A percentile compares a stretch with the other conserved stretches of the same genome.
Conservation (phyloP, 2,113 vertebrate species). For the Protobothrops flavoviridis region DNA sequence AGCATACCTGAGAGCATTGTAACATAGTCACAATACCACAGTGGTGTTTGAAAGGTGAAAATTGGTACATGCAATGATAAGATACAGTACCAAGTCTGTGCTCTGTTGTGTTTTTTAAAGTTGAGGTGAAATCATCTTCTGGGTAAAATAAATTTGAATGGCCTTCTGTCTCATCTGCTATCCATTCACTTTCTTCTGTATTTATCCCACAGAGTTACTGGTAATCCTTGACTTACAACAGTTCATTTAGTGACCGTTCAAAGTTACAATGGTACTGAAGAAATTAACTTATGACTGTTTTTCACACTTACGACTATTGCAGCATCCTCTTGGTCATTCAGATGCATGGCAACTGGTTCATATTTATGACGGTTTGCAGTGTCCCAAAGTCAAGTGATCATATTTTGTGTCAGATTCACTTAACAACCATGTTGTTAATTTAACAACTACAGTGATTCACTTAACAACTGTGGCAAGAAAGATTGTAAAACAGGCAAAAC, state of each 20-base stretch:
- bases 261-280: background rate
- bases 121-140: background rate
- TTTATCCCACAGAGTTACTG: background rate
- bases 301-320: background rate
- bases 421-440: background rate
- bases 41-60: background rate
- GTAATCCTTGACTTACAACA: background rate
- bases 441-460: background rate
- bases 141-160: background rate
- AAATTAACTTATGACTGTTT: background rate
- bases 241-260: background rate
- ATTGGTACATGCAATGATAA: background rate
- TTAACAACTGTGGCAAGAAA: background rate
- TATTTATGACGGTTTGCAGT: background rate
- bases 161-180: background rate
- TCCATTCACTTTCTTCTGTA: background rate
- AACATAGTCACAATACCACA: background rate
- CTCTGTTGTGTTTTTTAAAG: background rate
- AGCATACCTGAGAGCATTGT: background rate
- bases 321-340: background rate
- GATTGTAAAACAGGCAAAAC: background rate
- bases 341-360: background rate
- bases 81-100: background rate
- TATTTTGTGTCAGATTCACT: background rate
- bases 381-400: background rate